Conservation (phyloP, 2,797 vertebrate genomes). For the Kryptolebias ocellatus region DNA sequence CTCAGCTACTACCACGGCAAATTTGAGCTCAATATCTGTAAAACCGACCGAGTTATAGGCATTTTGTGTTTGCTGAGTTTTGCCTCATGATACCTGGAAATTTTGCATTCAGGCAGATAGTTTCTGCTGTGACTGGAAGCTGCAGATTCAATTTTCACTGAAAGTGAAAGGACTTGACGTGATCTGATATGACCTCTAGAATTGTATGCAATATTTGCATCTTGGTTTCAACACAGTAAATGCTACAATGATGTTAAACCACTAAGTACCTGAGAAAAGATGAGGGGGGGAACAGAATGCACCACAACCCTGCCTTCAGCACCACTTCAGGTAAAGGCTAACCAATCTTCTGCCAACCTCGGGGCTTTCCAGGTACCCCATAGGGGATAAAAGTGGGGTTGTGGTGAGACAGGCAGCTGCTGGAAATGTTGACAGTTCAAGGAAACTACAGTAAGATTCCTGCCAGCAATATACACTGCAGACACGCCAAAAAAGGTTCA, state of each 20-base stretch:
- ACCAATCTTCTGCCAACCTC: conserved; percentile 44
- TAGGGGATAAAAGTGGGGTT: conserved; percentile 40
- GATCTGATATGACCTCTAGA: conserved; percentile 2
- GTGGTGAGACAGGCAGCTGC: conserved; percentile 37
- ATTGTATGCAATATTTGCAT: conserved; percentile 1
- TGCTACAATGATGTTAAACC: conserved; percentile 27
- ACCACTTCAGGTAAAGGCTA: conserved; percentile 59
- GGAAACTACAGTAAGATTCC: conserved; percentile 55
- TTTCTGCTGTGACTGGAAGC: neutral
- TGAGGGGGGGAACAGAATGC: conserved; percentile 49
- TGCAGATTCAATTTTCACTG: neutral
- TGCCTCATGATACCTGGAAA: conserved; percentile 21
- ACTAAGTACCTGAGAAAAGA: conserved; percentile 49
- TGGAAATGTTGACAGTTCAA: conserved; percentile 49
- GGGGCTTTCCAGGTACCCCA: conserved; percentile 72
- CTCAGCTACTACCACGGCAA: too few species aligned
- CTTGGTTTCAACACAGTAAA: conserved; percentile 21
- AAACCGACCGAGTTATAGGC: too few species aligned
- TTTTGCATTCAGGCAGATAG: conserved; percentile 16
- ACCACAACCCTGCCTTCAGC: conserved; percentile 61
- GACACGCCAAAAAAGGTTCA: conserved; percentile 9
- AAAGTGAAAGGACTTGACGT: conserved; percentile 22
- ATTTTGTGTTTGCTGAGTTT: neutral
- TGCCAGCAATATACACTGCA: conserved; percentile 41
- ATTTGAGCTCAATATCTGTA: too few species aligned